Evolutionary conservation across 2,113 vertebrate species (phyloP).

Genomic region (Oncorhynchus kisutch): DNA sequence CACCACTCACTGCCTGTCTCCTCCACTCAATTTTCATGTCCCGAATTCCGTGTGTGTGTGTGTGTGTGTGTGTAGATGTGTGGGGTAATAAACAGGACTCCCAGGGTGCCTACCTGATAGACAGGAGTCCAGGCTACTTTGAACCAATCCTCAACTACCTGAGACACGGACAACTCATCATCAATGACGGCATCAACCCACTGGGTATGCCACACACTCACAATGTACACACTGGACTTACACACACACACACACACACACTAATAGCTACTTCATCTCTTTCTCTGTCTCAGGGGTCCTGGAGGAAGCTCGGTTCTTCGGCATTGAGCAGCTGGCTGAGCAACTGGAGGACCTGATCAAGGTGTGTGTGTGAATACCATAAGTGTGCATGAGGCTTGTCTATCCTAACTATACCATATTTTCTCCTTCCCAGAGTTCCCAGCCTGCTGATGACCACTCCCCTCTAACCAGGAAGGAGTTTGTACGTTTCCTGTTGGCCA

Average conservation of each 20-base stretch:
- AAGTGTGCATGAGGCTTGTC: neutral
- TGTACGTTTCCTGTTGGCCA: constrained; percentile 88
- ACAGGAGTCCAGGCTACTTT: constrained; percentile 94
- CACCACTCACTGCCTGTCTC: neutral
- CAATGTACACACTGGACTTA: constrained; percentile 30
- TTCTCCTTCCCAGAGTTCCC: constrained; percentile 76
- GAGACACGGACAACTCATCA: constrained; percentile 92
- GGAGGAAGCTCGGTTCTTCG: constrained; percentile 94
- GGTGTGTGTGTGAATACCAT: constrained; percentile 67
- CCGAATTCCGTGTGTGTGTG: neutral
- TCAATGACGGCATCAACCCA: constrained; percentile 94
- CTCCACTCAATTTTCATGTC: neutral
- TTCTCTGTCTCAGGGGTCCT: constrained; percentile 77
- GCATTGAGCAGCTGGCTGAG: constrained; percentile 88
- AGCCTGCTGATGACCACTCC: constrained; percentile 91
- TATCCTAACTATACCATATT: constrained; percentile 71
- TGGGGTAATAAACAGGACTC: constrained; percentile 93
- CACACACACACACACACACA: neutral
- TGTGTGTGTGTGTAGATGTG: constrained; percentile 73
- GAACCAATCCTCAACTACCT: constrained; percentile 95
- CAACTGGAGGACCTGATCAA: constrained; percentile 90
- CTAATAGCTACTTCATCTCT: neutral
- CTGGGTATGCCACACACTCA: constrained; percentile 74
- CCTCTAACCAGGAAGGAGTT: constrained; percentile 93
- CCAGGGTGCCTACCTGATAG: constrained; percentile 90